phyloP scores from a whole-genome alignment of 2,888 invertebrate species.

The Cephalotes varians region DNA sequence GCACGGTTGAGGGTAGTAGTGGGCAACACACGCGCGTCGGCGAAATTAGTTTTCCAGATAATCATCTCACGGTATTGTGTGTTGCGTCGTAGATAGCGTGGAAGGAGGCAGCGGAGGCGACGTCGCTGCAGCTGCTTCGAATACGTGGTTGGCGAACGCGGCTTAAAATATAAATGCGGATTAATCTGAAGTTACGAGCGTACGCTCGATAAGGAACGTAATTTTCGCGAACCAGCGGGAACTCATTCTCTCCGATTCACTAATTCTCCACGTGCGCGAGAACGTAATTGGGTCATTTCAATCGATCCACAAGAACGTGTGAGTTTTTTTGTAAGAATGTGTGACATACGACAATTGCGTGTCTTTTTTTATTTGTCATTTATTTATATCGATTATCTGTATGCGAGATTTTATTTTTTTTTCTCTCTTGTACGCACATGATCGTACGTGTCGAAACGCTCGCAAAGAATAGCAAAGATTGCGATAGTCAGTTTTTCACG shows the following conservation, averaged over 20 bases:
- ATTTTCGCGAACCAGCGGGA: conserved; percentile 76
- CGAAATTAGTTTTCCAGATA: conserved; percentile 86
- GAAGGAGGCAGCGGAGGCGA: conserved; percentile 47
- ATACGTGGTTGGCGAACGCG: conserved; percentile 57
- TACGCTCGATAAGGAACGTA: conserved; percentile 81
- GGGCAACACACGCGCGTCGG: conserved; percentile 78
- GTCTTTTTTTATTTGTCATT: conserved; percentile 63
- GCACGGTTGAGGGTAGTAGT: conserved; percentile 52
- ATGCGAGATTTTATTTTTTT: neutral
- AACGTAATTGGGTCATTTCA: conserved; percentile 18
- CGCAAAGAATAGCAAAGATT: conserved; percentile 56
- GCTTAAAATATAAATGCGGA: conserved; percentile 81
- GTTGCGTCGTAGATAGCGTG: conserved; percentile 77
- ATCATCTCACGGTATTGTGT: conserved; percentile 85
- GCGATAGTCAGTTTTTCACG: conserved; percentile 55
- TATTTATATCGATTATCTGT: conserved; percentile 14
- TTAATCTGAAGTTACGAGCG: conserved; percentile 80
- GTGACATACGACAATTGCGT: conserved; percentile 60
- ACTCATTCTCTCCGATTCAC: conserved; percentile 48
- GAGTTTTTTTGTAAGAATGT: conserved; percentile 59
- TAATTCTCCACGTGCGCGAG: conserved; percentile 39
- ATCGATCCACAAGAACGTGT: conserved; percentile 23
- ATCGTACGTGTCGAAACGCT: conserved; percentile 9
- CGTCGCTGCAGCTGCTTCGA: conserved; percentile 63
- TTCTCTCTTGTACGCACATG: neutral